Percentiles rank a stretch among this genome's conserved stretches.
Evolutionary conservation across 2,113 vertebrate genomes (phyloP).

Genomic region (Falco punctatus): DNA sequence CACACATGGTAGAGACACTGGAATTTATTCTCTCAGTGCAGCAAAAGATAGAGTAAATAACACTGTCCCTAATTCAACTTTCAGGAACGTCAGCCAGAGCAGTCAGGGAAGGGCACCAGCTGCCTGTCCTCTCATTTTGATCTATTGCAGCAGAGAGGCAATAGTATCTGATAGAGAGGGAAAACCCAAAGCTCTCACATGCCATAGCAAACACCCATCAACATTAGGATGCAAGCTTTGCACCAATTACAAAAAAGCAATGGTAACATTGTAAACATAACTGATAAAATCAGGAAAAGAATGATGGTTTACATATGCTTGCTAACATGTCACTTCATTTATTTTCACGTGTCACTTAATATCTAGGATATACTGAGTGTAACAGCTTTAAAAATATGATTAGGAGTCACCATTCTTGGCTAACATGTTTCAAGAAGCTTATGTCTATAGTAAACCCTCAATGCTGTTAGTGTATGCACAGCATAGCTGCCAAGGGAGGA

Average conservation of each 20-base stretch:
- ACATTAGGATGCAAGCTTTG: neutral
- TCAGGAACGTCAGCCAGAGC: constrained; percentile 61
- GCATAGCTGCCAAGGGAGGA: neutral
- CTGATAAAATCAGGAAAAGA: neutral
- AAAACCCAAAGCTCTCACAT: neutral
- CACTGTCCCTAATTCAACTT: constrained; percentile 66
- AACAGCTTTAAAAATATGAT: constrained; percentile 15
- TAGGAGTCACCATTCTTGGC: neutral
- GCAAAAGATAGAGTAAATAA: constrained; percentile 62
- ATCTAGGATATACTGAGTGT: neutral
- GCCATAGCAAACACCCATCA: neutral
- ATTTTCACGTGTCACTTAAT: neutral
- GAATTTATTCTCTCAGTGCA: constrained; percentile 35
- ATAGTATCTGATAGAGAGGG: neutral
- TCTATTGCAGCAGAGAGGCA: neutral
- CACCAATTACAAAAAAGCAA: neutral
- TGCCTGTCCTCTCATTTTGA: constrained; percentile 32
- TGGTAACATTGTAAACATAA: neutral
- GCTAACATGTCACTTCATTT: neutral
- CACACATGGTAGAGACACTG: neutral
- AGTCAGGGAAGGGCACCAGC: constrained; percentile 57
- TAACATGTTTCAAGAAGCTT: neutral
- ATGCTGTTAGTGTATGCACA: neutral
- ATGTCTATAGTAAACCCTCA: neutral
- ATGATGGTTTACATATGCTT: neutral